A percentile compares a stretch with the other conserved stretches of the same genome.
Evolutionary conservation across 2,888 invertebrate genomes (phyloP).

Genomic region (Agelastica alni): DNA sequence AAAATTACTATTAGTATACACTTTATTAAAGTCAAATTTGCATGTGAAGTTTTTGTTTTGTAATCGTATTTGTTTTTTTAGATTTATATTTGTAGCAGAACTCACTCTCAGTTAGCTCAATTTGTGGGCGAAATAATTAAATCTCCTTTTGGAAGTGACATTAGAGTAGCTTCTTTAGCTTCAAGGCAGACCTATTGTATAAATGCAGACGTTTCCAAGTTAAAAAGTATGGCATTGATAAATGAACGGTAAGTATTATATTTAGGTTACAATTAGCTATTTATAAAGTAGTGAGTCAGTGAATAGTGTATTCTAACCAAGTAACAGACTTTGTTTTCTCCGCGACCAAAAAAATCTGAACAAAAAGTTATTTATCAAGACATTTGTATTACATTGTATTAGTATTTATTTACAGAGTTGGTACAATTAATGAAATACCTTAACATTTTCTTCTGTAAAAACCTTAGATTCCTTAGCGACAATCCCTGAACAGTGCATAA

Average conservation of each 20-base stretch:
- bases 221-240: constrained; percentile 77
- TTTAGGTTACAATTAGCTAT: too few relatives aligned
- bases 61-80: constrained; percentile 49
- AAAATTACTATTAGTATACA: not conserved
- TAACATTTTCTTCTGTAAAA: too few relatives aligned
- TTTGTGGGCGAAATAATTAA: constrained; percentile 91
- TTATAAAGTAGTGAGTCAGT: too few relatives aligned
- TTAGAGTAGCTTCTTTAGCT: constrained; percentile 81
- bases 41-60: not conserved
- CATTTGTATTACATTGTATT: too few relatives aligned
- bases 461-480: too few relatives aligned
- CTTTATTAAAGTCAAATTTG: not conserved
- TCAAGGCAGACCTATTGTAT: constrained; percentile 92
- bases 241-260: constrained; percentile 73
- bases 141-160: constrained; percentile 72
- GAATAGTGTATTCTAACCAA: too few relatives aligned
- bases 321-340: too few relatives aligned
- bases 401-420: too few relatives aligned
- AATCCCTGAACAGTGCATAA: too few relatives aligned
- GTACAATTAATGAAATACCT: too few relatives aligned
- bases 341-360: too few relatives aligned
- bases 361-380: too few relatives aligned
- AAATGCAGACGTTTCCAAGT: constrained; percentile 74
- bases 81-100: constrained; percentile 94
- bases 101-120: constrained; percentile 95